A percentile compares a stretch with the other conserved stretches of the same genome.
Evolutionary conservation across 2,797 vertebrate species (phyloP).

Genomic region (Silurus aristotelis): DNA sequence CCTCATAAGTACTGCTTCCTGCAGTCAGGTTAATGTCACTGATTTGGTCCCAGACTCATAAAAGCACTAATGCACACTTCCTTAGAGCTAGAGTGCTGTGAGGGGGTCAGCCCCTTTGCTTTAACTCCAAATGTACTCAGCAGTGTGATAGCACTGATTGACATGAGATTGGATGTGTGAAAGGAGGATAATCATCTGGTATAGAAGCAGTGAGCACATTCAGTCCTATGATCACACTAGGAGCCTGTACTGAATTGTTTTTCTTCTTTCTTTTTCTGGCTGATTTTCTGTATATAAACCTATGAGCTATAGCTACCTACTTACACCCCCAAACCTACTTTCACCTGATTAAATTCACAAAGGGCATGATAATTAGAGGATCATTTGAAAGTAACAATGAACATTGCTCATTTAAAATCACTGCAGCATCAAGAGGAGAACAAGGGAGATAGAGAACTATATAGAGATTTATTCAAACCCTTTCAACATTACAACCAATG

Average conservation of each 20-base stretch:
- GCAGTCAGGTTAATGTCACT: slow-evolving; percentile 48
- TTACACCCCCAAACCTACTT: neutral
- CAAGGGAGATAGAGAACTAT: neutral
- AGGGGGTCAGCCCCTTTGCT: slow-evolving; percentile 27
- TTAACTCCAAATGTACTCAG: slow-evolving; percentile 49
- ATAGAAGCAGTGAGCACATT: slow-evolving; percentile 43
- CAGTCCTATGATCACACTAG: slow-evolving; percentile 22
- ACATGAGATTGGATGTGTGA: slow-evolving; percentile 40
- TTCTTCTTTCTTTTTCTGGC: slow-evolving; percentile 8
- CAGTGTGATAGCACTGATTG: slow-evolving; percentile 36
- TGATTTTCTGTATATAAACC: slow-evolving; percentile 14
- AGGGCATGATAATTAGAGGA: slow-evolving; percentile 3
- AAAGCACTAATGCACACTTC: slow-evolving; percentile 47
- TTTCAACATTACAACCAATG: neutral
- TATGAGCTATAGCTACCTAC: slow-evolving; percentile 11
- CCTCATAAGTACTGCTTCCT: slow-evolving; percentile 35
- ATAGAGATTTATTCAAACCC: neutral
- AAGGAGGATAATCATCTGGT: slow-evolving; percentile 45
- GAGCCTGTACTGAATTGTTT: neutral
- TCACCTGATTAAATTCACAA: slow-evolving; percentile 15
- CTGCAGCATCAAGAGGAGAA: neutral
- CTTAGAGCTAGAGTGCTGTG: slow-evolving; percentile 40
- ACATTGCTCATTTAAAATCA: slow-evolving; percentile 7
- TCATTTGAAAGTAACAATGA: slow-evolving; percentile 11
- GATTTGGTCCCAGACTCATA: slow-evolving; percentile 31